Evolutionary conservation across 2,113 vertebrate species (phyloP), one percentile per base, ranked within the genome.

Genomic region (Zosterops pallidus): DNA sequence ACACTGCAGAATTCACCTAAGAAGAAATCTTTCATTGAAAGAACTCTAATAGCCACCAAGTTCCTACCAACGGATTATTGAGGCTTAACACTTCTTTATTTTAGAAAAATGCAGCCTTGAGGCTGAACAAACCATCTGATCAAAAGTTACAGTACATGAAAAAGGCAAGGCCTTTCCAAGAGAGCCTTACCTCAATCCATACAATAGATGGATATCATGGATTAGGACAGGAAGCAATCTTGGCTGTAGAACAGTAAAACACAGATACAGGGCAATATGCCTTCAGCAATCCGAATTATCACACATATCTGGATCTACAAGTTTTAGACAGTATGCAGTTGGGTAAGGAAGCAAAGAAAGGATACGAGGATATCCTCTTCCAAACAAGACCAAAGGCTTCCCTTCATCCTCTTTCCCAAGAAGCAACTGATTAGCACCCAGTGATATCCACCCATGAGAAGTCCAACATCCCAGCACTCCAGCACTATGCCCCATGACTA

Each of bases 141-240:
- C 28, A 55, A 50, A 84, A 84, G 42, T 39, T 67, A 59, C 6
- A 52, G 9, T 4, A 7, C 2, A 22, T 29, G 24, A 74, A 56
- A 74, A 84, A 75, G 50, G 9, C 25, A 83, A 71, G 24, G 33
- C 20, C 29, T 56, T 86, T 59, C 41, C 29, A 56, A 67, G 35
- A 39, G 4, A 78, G 4, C 19, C 18, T 39, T 41, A 16, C 29
- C 29, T 60, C 60, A n/a, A 12, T 35, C 60, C 4, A 0, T 9
- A 12, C 13, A 29, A 20, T 0, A 0, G 35, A 7, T n/a, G 39
- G 49, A 44, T 44, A 9, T n/a, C 24, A 24, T 5, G 11, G 63
- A 44, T 41, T 49, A 68, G 28, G 14, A n/a, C 16, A 55, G 42
- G 14, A 31, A 75, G 23, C 6, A n/a, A 11, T 60, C 59, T 33